Base-by-base conservation (phyloP, 1,140 invertebrate genomes). In the Maniola jurtina region DNA sequence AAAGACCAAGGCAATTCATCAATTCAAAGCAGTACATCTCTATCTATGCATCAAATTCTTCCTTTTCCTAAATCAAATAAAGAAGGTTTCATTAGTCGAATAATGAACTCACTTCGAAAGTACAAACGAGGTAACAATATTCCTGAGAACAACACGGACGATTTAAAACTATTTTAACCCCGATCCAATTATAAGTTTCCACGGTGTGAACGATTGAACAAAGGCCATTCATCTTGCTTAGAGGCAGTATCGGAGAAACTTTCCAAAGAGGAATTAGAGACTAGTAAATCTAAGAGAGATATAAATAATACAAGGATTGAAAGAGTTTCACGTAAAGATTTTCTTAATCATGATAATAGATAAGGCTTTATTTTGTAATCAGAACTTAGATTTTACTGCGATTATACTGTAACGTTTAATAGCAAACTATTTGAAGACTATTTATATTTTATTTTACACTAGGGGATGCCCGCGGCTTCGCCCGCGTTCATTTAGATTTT, bases 31-130 rank as follows among this genome's bases (percentile, higher is more conserved):
- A 48, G 14, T 57, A 35, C 59, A 11, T 80, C 76, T 13, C 64
- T 88, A 35, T 76, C 82, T 11, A 84, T 89, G 77, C 68, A 84
- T 48, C 79, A 88, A 80, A 71, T 89, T 33, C 68, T 89, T 50
- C 85, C 83, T 4, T 85, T 80, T 66, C 86, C 86, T 4, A 88
- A 86, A 70, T 73, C 80, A 5, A 82, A 73, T 33, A 83, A 73
- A 58, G 68, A 78, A 16, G 70, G 75, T 54, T 80, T 86, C 34
- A 73, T 86, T 13, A 64, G 69, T 34, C 73, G 81, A 55, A 47
- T 89, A n/a, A 76, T 78, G 47, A 79, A 77, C n/a, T 79, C 75
- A 11, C 78, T 88, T 52, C 70, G 74, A 7, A 86, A 76, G 54
- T 76, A 75, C 65, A 77, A 71, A n/a, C 70, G 34, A 61, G 42